Percentiles rank a stretch among this genome's conserved stretches.
Conservation (phyloP, 1,140 invertebrate genomes). For the Tetranychus urticae region DNA sequence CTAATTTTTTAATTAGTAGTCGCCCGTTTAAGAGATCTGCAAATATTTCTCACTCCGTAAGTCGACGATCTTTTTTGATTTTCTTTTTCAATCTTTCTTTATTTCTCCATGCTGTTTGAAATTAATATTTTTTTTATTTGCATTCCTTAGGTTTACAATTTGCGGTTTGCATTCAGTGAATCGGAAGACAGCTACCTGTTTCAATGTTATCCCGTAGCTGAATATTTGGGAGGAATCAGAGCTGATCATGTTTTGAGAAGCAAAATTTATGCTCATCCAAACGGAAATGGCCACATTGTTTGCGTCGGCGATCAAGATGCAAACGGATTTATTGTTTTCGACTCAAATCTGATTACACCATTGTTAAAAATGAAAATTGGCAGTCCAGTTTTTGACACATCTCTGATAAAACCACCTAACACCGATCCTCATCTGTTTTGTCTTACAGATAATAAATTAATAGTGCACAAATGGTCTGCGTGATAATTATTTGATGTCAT, state of each 20-base stretch:
- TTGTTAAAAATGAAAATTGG: too few relatives aligned
- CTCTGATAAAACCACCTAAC: too few relatives aligned
- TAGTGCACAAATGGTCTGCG: too few relatives aligned
- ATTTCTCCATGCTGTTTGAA: background rate
- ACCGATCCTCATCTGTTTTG: too few relatives aligned
- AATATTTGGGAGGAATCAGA: constrained; percentile 25
- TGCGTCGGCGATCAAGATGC: constrained; percentile 19
- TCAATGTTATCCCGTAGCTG: background rate
- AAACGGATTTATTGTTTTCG: constrained; percentile 6
- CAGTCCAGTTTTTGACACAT: too few relatives aligned
- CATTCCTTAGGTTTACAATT: background rate
- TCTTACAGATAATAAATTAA: too few relatives aligned
- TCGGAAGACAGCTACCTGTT: background rate
- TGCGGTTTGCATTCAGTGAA: background rate
- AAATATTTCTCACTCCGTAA: background rate
- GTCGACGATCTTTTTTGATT: background rate
- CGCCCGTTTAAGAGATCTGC: background rate
- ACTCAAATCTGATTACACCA: background rate
- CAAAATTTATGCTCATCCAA: constrained; percentile 26
- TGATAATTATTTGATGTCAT: too few relatives aligned
- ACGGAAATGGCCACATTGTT: constrained; percentile 5
- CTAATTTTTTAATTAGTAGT: background rate
- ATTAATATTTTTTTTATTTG: background rate
- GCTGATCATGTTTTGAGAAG: constrained; percentile 36
- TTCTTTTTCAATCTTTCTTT: background rate